Conservation (phyloP, 2,888 invertebrate genomes). For the Laspeyria flexula region DNA sequence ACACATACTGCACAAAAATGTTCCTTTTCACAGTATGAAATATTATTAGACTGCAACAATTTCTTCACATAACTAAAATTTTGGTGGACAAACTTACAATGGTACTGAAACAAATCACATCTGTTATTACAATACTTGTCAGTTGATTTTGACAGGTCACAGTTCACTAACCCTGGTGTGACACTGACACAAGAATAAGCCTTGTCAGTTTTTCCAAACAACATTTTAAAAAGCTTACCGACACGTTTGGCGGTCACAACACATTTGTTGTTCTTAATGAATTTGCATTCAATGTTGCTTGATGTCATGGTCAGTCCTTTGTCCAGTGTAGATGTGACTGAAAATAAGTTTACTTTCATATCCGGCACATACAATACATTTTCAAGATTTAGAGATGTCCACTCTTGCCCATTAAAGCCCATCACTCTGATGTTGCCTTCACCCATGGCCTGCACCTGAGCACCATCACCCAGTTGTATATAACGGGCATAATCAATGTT, state of each 20-base stretch:
- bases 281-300: background rate
- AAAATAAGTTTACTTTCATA: conserved; percentile 4
- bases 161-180: too few relatives aligned
- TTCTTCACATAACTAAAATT: too few relatives aligned
- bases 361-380: conserved; percentile 1
- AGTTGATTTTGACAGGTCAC: too few relatives aligned
- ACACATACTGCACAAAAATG: background rate
- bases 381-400: background rate
- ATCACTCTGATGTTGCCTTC: background rate
- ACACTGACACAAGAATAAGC: too few relatives aligned
- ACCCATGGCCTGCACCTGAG: background rate
- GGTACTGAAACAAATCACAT: too few relatives aligned
- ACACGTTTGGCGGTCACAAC: background rate
- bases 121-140: too few relatives aligned
- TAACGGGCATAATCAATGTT: background rate
- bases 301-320: conserved; percentile 1
- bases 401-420: background rate
- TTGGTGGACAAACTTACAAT: too few relatives aligned
- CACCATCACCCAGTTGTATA: background rate
- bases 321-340: background rate
- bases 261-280: background rate
- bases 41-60: too few relatives aligned
- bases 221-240: background rate
- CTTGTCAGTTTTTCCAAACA: too few relatives aligned
- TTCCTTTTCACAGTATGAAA: too few relatives aligned